Evolutionary conservation across 2,797 vertebrate genomes (phyloP).

Genomic region (Acomys russatus): DNA sequence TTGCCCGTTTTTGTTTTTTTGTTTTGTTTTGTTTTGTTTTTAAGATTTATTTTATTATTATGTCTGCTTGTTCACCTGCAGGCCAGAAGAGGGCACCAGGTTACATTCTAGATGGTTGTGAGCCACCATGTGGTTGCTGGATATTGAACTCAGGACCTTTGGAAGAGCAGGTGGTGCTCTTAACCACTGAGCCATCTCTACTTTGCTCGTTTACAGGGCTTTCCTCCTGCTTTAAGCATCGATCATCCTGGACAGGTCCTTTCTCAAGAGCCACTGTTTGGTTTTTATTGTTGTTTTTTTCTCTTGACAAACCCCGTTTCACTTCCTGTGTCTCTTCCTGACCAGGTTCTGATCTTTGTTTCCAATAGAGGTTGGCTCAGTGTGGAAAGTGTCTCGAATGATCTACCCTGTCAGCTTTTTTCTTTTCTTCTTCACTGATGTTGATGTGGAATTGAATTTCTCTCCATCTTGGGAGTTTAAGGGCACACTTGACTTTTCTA

Average conservation of each 20-base stretch:
- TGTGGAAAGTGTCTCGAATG: background rate
- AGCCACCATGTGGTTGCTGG: too few relatives aligned
- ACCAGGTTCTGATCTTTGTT: constrained; percentile 4
- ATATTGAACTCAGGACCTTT: too few relatives aligned
- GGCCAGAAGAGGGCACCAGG: too few relatives aligned
- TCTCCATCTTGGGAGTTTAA: constrained; percentile 48
- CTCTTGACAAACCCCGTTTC: background rate
- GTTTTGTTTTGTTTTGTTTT: too few relatives aligned
- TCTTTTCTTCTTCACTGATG: constrained; percentile 58
- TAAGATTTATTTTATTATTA: too few relatives aligned
- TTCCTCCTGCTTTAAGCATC: background rate
- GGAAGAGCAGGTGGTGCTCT: too few relatives aligned
- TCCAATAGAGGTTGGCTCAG: constrained; percentile 9
- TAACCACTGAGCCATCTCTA: too few relatives aligned
- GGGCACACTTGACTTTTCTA: constrained; percentile 52
- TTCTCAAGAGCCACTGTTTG: background rate
- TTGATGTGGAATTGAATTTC: constrained; percentile 26
- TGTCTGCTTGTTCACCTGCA: too few relatives aligned
- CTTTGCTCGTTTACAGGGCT: constrained; percentile 3
- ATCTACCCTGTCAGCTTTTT: background rate
- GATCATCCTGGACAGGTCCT: background rate
- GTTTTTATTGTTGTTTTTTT: too few relatives aligned
- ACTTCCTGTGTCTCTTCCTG: constrained; percentile 32
- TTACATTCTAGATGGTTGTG: too few relatives aligned
- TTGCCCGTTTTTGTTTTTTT: too few relatives aligned